Evolutionary conservation across 1,140 invertebrate species (phyloP), one percentile per base, ranked within the genome.

Genomic region (Steinernema feltiae): DNA sequence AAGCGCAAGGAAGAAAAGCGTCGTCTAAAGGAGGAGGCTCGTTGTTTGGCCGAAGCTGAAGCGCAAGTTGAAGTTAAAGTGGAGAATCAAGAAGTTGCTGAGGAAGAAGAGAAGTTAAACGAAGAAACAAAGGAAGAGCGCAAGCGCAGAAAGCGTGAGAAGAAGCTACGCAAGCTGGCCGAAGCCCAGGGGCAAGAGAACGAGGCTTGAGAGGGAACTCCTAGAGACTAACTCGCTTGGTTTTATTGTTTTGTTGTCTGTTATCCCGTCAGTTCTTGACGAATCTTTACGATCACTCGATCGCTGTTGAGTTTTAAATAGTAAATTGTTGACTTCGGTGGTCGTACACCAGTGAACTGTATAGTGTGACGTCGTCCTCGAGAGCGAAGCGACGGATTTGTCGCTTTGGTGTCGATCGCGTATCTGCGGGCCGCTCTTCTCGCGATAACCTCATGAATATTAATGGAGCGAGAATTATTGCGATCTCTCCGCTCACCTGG

Each of bases 341-440:
- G 35, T 18, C 18, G 7, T 41, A 7, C 35, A 7, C 53, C 53
- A 27, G 53, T 63, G 53, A 41, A 63, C 53, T 63, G 53, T 63
- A 63, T 63, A 63, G 53, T 21, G 24, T 21, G 24, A 15, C 53
- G 3, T 63, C 53, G 18, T 7, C 18, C 35, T 7, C 35, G 35
- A 18, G 53, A 63, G 24, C 24, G n/a, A n/a, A n/a, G n/a, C n/a
- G n/a, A n/a, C 15, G 53, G 53, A 63, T 63, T 63, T 7, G 7
- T 63, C 53, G 12, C 53, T 63, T 63, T 63, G 7, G 53, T 7
- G 53, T 63, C 53, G 15, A 63, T 63, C 24, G 53, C 53, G 53
- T 63, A 63, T 63, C 53, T 63, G 53, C 53, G 53, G 53, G 53
- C 53, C 53, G 53, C 53, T 63, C 53, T 17, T 63, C 53, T 41